phyloP scores from a whole-genome alignment of 2,113 vertebrate species.

The Probosciger aterrimus region DNA sequence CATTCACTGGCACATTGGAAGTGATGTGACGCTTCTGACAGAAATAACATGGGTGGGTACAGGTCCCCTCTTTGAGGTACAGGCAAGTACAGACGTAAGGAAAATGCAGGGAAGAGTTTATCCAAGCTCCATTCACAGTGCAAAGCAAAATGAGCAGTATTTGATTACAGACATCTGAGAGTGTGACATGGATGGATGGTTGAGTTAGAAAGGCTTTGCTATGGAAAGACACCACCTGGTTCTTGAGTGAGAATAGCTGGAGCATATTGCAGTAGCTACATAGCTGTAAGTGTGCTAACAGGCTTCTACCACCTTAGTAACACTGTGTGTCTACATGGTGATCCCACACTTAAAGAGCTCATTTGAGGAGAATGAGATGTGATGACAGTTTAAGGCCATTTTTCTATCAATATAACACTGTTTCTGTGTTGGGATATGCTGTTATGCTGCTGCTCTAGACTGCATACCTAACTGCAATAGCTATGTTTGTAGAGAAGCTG shows the following conservation, averaged over 20 bases:
- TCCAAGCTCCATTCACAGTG: neutral
- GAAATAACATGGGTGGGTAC: neutral
- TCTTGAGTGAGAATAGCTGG: neutral
- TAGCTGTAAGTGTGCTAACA: neutral
- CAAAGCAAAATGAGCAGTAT: constrained; percentile 1
- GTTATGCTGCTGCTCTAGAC: neutral
- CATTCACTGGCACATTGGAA: neutral
- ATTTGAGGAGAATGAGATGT: neutral
- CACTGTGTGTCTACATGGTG: neutral
- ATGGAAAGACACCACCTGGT: constrained; percentile 12
- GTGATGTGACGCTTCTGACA: neutral
- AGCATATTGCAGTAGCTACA: neutral
- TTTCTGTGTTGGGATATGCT: neutral
- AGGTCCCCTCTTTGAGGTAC: neutral
- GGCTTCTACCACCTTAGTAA: neutral
- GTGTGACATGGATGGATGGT: neutral
- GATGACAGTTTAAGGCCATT: neutral
- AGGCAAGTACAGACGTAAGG: neutral
- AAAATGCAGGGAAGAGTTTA: neutral
- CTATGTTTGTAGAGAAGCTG: neutral
- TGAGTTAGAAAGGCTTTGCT: neutral
- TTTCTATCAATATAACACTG: neutral
- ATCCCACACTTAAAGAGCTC: neutral
- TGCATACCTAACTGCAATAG: neutral
- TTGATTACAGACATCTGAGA: neutral